Conservation (phyloP, 2,888 invertebrate genomes). For the Odontothrips loti region DNA sequence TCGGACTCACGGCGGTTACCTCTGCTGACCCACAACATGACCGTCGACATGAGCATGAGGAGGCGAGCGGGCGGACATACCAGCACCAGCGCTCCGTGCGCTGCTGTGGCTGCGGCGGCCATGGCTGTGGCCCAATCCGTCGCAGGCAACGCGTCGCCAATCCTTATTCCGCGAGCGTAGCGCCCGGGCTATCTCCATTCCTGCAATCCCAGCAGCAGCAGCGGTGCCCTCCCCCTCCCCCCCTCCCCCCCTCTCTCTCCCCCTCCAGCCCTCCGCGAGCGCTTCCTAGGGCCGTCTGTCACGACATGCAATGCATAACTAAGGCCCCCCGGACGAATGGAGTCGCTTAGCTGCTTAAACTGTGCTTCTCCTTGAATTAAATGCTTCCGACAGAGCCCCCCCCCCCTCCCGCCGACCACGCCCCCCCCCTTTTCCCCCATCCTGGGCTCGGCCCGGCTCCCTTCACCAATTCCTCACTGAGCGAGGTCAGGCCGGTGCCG, state of each 20-base stretch:
- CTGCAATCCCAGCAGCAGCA: not conserved
- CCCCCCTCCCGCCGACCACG: not conserved
- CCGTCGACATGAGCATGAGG: too few relatives aligned
- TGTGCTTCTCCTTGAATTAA: slow-evolving; percentile 20
- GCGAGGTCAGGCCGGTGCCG: not conserved
- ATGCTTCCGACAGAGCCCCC: not conserved
- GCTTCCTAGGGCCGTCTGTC: slow-evolving; percentile 6
- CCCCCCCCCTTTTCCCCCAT: not conserved
- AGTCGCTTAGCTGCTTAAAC: slow-evolving; percentile 24
- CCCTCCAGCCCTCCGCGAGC: not conserved
- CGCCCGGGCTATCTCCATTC: not conserved
- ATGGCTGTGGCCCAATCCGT: not conserved
- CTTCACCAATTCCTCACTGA: not conserved
- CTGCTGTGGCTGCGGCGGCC: too few relatives aligned
- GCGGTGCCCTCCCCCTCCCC: not conserved
- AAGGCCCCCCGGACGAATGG: slow-evolving; percentile 18
- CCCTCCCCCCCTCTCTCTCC: not conserved
- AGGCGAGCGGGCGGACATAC: too few relatives aligned
- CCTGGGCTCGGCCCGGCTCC: not conserved
- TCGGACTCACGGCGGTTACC: too few relatives aligned
- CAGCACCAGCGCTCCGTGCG: too few relatives aligned
- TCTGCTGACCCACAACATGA: too few relatives aligned
- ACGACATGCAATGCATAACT: slow-evolving; percentile 22
- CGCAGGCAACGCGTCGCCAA: not conserved
- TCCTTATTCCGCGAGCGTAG: slow-evolving; percentile 10